A percentile compares a stretch with the other conserved stretches of the same genome.
phyloP scores from a whole-genome alignment of 53 echinoderm and acorn worm species.

The Luidia sarsii region DNA sequence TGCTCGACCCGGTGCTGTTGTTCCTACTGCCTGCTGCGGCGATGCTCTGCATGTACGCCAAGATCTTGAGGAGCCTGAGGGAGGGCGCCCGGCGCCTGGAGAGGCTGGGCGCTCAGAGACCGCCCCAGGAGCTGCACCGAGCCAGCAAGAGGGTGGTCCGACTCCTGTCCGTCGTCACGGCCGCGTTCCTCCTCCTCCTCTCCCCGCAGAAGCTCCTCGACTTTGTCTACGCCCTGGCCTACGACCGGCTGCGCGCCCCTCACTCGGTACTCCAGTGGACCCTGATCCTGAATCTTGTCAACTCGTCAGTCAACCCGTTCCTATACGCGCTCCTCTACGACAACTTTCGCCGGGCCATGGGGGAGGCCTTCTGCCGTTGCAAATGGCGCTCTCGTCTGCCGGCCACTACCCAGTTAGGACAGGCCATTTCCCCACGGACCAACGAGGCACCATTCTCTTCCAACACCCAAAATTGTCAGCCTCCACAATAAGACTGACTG shows the following conservation, averaged over 20 bases:
- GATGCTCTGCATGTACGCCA: constrained; percentile 21
- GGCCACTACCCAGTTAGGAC: no score
- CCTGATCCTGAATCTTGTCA: not conserved
- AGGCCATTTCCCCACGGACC: no score
- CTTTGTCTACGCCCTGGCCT: constrained; percentile 1
- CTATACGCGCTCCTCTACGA: not conserved
- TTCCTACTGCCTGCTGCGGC: not conserved
- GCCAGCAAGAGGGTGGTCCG: constrained; percentile 9
- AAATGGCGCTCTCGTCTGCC: no score
- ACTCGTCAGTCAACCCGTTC: constrained; percentile 23
- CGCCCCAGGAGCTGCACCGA: constrained; percentile 26
- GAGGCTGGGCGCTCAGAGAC: constrained; percentile 12
- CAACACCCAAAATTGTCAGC: no score
- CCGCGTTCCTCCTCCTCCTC: constrained; percentile 13
- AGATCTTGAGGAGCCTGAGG: constrained; percentile 11
- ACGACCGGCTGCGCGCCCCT: not conserved
- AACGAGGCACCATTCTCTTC: no score
- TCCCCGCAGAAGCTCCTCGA: not conserved
- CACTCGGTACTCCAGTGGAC: not conserved
- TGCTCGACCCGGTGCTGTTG: not conserved
- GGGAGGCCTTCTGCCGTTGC: not conserved
- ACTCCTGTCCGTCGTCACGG: constrained; percentile 4
- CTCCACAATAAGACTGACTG: no score
- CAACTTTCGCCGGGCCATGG: not conserved
- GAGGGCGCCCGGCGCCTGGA: constrained; percentile 3